Conservation (phyloP, 1,140 invertebrate species). For the Lanistes nyassanus region DNA sequence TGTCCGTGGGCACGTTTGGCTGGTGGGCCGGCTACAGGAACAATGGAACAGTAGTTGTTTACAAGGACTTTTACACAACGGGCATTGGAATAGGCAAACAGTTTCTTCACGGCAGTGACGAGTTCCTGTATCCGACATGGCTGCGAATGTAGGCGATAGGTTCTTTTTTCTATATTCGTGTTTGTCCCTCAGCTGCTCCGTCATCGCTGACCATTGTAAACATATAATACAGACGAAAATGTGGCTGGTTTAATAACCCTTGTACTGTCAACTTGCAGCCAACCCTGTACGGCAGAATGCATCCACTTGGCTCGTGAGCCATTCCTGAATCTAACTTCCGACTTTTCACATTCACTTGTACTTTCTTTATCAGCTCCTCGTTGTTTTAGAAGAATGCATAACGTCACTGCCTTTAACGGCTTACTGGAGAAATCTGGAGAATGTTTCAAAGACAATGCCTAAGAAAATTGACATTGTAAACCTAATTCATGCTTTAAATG, state of each 20-base stretch:
- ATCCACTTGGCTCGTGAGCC: no score
- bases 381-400: no score
- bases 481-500: no score
- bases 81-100: not conserved
- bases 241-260: not conserved
- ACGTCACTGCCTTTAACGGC: no score
- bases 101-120: slow-evolving; percentile 1
- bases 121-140: slow-evolving; percentile 30
- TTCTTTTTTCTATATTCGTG: not conserved
- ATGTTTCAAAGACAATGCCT: no score
- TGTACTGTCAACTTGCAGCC: slow-evolving; percentile 1
- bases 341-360: no score
- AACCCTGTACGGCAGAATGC: no score
- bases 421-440: no score
- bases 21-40: slow-evolving; percentile 57
- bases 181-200: not conserved
- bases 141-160: slow-evolving; percentile 12
- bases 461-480: no score
- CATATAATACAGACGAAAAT: not conserved
- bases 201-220: not conserved
- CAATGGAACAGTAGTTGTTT: slow-evolving; percentile 48
- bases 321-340: no score
- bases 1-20: slow-evolving; percentile 54
- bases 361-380: no score
- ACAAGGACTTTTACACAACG: slow-evolving; percentile 32